Percentiles rank a stretch among this genome's conserved stretches.
phyloP scores from a whole-genome alignment of 2,888 invertebrate species.

The Esperia sulphurella region DNA sequence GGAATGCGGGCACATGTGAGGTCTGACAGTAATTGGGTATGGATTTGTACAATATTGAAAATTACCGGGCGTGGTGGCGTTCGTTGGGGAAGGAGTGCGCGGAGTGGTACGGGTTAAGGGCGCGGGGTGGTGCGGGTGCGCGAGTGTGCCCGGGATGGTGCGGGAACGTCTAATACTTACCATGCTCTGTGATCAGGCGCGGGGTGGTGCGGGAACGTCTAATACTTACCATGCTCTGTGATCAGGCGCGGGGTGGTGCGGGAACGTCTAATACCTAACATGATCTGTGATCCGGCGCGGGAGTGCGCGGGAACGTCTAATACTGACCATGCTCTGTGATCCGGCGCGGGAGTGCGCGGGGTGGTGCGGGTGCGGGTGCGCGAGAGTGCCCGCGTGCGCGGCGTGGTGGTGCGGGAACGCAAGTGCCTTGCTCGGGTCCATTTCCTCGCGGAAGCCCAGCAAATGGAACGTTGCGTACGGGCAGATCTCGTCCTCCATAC shows the following conservation, averaged over 20 bases:
- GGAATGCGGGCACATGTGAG: no score
- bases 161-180: no score
- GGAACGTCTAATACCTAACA: constrained; percentile 85
- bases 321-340: constrained; percentile 90
- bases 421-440: constrained; percentile 93
- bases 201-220: no score
- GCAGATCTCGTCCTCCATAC: constrained; percentile 97
- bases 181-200: constrained; percentile 95
- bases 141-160: no score
- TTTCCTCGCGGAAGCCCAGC: constrained; percentile 96
- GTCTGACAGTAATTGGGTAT: no score
- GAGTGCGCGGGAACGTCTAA: constrained; percentile 88
- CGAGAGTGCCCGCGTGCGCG: constrained; percentile 88
- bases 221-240: constrained; percentile 89
- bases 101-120: no score
- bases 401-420: constrained; percentile 93
- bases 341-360: constrained; percentile 91
- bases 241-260: no score
- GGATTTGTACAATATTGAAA: no score
- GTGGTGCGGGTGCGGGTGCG: constrained; percentile 85
- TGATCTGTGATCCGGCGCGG: constrained; percentile 92
- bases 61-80: no score
- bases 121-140: no score
- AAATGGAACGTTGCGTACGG: constrained; percentile 98
- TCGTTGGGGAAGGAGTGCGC: no score